Base-by-base conservation (phyloP, 2,888 invertebrate species). In the Thecophora atra region DNA sequence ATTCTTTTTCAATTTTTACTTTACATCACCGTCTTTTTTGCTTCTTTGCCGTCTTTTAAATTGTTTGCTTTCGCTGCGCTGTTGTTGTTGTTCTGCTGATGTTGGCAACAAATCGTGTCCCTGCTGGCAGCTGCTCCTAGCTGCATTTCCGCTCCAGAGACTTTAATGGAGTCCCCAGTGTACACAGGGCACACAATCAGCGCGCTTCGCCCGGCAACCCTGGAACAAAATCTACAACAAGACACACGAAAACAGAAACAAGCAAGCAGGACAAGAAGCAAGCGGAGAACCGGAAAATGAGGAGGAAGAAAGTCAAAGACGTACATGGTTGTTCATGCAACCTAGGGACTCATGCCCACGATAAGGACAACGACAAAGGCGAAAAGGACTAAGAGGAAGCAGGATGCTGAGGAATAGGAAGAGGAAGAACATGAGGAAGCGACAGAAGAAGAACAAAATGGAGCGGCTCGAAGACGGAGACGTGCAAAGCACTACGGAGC, bases 91-190 rank as follows among this genome's bases (percentile, higher is more conserved):
- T 11, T 5, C 52, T 52, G 52, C 47, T 66, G 52, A 15, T 37
- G 42, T n/a, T 24, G 44, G 62, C 30, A 62, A 70, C 21, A 62
- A 70, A 70, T 52, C 70, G 70, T 30, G 24, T 63, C 63, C 62
- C 28, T 69, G 42, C 28, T 51, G 51, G 21, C 51, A 28, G 69
- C 51, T 47, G 47, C 28, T n/a, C n/a, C n/a, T 37, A 30, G 70
- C 63, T 70, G 70, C 73, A 72, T 64, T 75, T 75, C 70, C 75
- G 72, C 72, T 67, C 64, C 66, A 72, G 67, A 72, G 72, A 70
- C 47, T 73, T 56, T 68, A 73, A 68, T 71, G 71, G 21, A 21
- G 67, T 71, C 68, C 58, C 64, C 19, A 52, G 47, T 19, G 63
- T 19, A 42, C 58, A 51, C 4, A n/a, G 28, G 17, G 44, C 58